Evolutionary conservation across 2,888 invertebrate genomes (phyloP).

Genomic region (Chydorus sphaericus): DNA sequence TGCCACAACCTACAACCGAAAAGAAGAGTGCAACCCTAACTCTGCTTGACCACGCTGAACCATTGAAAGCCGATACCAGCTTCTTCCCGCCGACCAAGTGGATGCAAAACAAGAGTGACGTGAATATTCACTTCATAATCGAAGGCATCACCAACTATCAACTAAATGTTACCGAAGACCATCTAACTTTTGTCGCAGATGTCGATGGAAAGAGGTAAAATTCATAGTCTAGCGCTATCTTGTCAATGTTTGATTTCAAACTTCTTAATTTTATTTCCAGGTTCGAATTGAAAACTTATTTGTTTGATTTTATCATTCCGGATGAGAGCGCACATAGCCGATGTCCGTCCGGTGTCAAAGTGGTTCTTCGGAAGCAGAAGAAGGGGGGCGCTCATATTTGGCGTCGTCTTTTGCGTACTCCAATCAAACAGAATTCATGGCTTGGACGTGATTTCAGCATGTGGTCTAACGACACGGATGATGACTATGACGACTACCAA

Average conservation of each 20-base stretch:
- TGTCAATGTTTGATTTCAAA: too few species aligned
- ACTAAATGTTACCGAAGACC: neutral
- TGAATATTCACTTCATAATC: neutral
- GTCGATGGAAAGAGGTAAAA: neutral
- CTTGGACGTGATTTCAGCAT: neutral
- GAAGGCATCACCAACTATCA: neutral
- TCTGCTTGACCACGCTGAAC: too few species aligned
- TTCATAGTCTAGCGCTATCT: too few species aligned
- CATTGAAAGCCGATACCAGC: too few species aligned
- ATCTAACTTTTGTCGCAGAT: neutral
- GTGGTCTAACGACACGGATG: neutral
- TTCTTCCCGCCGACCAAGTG: too few species aligned
- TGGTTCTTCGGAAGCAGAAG: neutral
- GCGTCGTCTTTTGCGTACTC: neutral
- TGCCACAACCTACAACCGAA: too few species aligned
- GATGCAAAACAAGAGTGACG: too few species aligned
- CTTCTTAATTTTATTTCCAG: neutral
- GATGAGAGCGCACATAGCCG: neutral
- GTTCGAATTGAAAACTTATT: neutral
- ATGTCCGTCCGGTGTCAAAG: neutral
- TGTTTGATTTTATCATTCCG: neutral
- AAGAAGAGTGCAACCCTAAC: too few species aligned
- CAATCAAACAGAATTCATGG: neutral
- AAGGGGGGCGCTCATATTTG: neutral
- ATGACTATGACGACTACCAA: too few species aligned